These are phyloP conservation scores for Platanista minor DNA, from an alignment of 2,113 vertebrate genomes.

Conservation along the genomic window DNA sequence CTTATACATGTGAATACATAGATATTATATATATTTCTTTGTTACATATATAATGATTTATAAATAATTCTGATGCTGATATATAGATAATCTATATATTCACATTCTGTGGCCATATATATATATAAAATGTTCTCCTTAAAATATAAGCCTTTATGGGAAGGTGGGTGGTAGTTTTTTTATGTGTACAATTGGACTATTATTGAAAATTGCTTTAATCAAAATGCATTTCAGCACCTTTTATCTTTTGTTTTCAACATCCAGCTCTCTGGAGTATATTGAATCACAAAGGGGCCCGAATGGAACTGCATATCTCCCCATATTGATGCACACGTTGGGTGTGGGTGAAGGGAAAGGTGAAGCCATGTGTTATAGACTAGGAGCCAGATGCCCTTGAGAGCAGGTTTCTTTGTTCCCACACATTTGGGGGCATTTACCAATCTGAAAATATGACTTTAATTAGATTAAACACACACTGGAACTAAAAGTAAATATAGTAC, in stretches of 20 bases:
- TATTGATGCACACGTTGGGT: background rate
- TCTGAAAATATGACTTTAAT: background rate
- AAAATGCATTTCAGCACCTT: background rate
- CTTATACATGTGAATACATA: background rate
- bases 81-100: background rate
- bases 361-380: background rate
- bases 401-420: background rate
- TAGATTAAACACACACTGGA: background rate
- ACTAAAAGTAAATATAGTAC: background rate
- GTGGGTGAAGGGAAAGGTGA: background rate
- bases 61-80: background rate
- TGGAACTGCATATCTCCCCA: background rate
- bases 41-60: background rate
- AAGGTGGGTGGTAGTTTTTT: background rate
- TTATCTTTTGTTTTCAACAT: background rate
- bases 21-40: background rate
- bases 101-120: background rate
- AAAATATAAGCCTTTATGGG: background rate
- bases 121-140: background rate
- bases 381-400: background rate
- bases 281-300: background rate
- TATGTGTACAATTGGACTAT: background rate
- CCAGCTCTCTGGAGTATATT: background rate
- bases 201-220: background rate
- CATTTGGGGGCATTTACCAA: background rate